phyloP scores from a whole-genome alignment of 2,888 invertebrate genomes.

The Bhutanitis thaidina region DNA sequence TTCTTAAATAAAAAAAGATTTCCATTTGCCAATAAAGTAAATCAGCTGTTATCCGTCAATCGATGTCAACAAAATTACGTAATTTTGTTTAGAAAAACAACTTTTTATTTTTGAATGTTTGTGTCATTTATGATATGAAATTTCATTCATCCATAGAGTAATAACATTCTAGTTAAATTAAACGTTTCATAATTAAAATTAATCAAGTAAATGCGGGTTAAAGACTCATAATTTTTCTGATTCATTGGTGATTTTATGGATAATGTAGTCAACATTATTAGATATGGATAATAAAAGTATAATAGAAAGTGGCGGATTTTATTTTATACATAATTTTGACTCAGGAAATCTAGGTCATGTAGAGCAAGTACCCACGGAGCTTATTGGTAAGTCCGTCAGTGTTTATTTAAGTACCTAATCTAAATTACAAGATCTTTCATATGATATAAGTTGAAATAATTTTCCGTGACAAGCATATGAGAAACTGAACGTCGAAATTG shows the following conservation, averaged over 20 bases:
- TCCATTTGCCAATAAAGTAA: conserved; percentile 62
- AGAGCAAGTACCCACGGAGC: conserved; percentile 83
- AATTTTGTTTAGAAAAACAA: conserved; percentile 80
- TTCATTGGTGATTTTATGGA: conserved; percentile 53
- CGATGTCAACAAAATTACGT: conserved; percentile 81
- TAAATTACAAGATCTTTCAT: no score
- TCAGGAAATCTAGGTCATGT: conserved; percentile 93
- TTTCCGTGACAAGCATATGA: no score
- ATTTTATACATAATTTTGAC: conserved; percentile 93
- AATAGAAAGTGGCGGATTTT: conserved; percentile 85
- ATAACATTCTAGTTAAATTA: conserved; percentile 59
- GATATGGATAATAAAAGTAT: conserved; percentile 71
- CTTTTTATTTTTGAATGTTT: conserved; percentile 63
- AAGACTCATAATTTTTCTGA: conserved; percentile 48
- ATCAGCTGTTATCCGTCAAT: conserved; percentile 81
- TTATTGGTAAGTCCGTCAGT: conserved; percentile 69
- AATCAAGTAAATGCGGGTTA: conserved; percentile 51
- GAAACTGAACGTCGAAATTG: no score
- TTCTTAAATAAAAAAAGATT: conserved; percentile 55
- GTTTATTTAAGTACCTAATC: not conserved
- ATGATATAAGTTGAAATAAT: no score
- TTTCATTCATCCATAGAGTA: conserved; percentile 41
- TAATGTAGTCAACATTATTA: conserved; percentile 66
- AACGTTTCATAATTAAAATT: conserved; percentile 60
- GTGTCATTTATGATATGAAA: no score